These are phyloP conservation scores for Esox masquinongy DNA, from an alignment of 2,797 vertebrate species.

Conservation along the genomic window DNA sequence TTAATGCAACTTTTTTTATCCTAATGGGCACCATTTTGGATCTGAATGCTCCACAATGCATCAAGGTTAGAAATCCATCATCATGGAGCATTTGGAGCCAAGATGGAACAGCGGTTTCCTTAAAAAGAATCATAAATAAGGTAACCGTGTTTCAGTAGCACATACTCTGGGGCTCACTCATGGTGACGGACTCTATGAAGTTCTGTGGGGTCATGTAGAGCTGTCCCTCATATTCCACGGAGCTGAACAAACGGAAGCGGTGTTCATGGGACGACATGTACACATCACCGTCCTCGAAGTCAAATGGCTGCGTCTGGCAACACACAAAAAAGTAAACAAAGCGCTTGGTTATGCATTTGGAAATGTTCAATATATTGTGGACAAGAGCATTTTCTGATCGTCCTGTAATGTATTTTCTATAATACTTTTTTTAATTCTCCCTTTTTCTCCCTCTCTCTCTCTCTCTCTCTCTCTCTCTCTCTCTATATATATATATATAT, in stretches of 20 bases:
- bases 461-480: slow-evolving; percentile 11
- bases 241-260: slow-evolving; percentile 90
- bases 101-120: slow-evolving; percentile 5
- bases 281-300: slow-evolving; percentile 87
- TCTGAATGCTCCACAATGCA: neutral
- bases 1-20: neutral
- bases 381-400: neutral
- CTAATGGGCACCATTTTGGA: neutral
- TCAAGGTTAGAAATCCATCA: neutral
- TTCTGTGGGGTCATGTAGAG: slow-evolving; percentile 95
- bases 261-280: slow-evolving; percentile 92
- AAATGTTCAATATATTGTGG: neutral
- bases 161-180: slow-evolving; percentile 88
- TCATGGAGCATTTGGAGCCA: neutral
- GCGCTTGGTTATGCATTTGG: neutral
- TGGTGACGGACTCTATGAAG: slow-evolving; percentile 95
- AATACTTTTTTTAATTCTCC: neutral
- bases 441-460: neutral
- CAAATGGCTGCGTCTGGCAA: slow-evolving; percentile 69
- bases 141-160: slow-evolving; percentile 14
- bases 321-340: neutral
- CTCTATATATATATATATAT: too few species aligned
- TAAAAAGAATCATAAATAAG: neutral
- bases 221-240: slow-evolving; percentile 93
- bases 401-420: neutral